These are phyloP conservation scores for Yponomeuta evonymella DNA, from an alignment of 2,888 invertebrate genomes.

Conservation along the genomic window DNA sequence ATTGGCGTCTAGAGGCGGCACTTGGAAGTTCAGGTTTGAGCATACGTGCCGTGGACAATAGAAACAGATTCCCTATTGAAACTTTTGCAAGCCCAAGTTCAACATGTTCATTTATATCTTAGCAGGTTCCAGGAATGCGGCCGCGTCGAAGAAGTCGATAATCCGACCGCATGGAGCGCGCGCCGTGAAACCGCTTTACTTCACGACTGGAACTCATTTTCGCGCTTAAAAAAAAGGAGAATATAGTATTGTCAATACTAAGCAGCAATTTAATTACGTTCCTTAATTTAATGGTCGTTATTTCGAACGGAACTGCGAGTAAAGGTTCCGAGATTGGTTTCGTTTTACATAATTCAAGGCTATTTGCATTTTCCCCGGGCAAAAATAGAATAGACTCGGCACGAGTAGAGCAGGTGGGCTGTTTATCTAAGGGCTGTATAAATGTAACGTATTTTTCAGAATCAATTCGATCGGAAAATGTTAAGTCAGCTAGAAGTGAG, in stretches of 20 bases:
- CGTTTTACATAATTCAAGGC: slow-evolving; percentile 1
- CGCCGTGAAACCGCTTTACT: neutral
- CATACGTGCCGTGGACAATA: slow-evolving; percentile 31
- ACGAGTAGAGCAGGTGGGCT: neutral
- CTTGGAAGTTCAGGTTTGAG: slow-evolving; percentile 25
- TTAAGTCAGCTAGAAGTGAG: neutral
- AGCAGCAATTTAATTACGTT: neutral
- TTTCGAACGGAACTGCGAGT: neutral
- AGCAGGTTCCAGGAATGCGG: neutral
- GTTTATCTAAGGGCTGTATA: slow-evolving; percentile 3
- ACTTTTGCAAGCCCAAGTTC: neutral
- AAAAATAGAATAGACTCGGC: neutral
- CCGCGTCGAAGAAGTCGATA: neutral
- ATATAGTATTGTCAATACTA: neutral
- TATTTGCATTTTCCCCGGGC: neutral
- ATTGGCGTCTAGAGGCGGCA: slow-evolving; percentile 32
- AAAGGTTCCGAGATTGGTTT: neutral
- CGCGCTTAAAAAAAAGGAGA: slow-evolving; percentile 29
- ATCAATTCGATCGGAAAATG: neutral
- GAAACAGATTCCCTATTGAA: slow-evolving; percentile 14
- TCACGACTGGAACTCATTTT: slow-evolving; percentile 36
- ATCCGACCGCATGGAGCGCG: neutral
- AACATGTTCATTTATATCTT: slow-evolving; percentile 8
- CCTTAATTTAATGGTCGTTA: neutral
- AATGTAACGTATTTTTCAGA: neutral